Percentiles rank a stretch among this genome's conserved stretches.
Conservation (phyloP, 2,888 invertebrate genomes). For the Hypselothyrea guttata region DNA sequence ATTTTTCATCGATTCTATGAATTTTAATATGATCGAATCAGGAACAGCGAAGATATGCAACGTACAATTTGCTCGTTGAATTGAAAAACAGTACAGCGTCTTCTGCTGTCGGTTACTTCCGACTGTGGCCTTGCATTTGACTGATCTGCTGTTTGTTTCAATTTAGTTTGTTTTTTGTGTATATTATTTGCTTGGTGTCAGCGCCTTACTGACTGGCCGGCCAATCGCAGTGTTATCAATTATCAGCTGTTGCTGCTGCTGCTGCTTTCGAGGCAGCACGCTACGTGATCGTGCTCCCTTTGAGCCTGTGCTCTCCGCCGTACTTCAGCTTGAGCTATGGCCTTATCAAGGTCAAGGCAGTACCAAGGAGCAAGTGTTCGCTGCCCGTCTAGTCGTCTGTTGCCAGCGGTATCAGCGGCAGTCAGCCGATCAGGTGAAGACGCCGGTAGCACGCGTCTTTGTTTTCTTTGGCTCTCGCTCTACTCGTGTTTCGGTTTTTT, state of each 20-base stretch:
- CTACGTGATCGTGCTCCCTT: constrained; percentile 29
- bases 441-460: constrained; percentile 59
- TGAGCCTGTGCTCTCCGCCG: neutral
- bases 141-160: too few species aligned
- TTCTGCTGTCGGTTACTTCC: too few species aligned
- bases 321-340: constrained; percentile 27
- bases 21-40: too few species aligned
- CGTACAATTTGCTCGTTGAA: too few species aligned
- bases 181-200: constrained; percentile 35
- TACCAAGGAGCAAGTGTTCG: constrained; percentile 2
- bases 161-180: too few species aligned
- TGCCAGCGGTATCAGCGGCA: constrained; percentile 37
- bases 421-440: constrained; percentile 36
- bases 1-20: too few species aligned
- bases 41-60: too few species aligned
- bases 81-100: too few species aligned
- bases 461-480: constrained; percentile 33
- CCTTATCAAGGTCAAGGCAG: constrained; percentile 60
- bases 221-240: constrained; percentile 46
- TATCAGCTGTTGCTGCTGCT: constrained; percentile 41
- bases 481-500: neutral
- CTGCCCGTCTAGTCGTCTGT: constrained; percentile 36
- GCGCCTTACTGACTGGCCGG: constrained; percentile 51
- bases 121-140: too few species aligned
- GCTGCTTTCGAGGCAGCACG: constrained; percentile 7